Evolutionary conservation across 1,140 invertebrate genomes (phyloP).

Genomic region (Diabrotica virgifera): DNA sequence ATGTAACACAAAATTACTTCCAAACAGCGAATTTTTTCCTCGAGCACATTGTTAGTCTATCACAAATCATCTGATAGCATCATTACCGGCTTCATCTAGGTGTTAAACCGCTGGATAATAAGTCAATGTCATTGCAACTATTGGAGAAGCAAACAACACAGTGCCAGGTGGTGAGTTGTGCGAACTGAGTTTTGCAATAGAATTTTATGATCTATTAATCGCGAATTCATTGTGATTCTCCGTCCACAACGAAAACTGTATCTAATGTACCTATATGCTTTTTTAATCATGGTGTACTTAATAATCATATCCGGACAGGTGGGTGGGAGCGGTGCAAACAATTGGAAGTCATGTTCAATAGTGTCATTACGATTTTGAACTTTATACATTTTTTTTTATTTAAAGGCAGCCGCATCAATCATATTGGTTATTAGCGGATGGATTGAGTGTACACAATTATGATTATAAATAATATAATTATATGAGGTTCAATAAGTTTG

Average conservation of each 20-base stretch:
- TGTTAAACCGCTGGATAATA: neutral
- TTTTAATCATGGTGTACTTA: constrained; percentile 6
- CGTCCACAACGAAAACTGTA: constrained; percentile 6
- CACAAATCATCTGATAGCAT: neutral
- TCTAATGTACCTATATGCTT: constrained; percentile 1
- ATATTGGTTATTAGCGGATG: too few species aligned
- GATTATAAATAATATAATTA: too few species aligned
- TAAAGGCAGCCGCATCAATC: too few species aligned
- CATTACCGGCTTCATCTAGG: neutral
- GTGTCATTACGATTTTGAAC: too few species aligned
- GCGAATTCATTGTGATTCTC: constrained; percentile 11
- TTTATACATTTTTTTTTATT: too few species aligned
- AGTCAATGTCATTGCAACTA: neutral
- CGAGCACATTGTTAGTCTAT: neutral
- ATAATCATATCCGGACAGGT: constrained; percentile 1
- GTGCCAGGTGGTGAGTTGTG: neutral
- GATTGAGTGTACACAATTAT: too few species aligned
- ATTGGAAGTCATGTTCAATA: too few species aligned
- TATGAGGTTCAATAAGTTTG: too few species aligned
- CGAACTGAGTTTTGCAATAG: neutral
- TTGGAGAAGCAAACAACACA: neutral
- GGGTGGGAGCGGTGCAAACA: neutral
- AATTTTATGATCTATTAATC: neutral
- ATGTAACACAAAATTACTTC: neutral
- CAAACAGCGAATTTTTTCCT: neutral